Conservation (phyloP, 2,888 invertebrate species). For the Dryomyza anilis region DNA sequence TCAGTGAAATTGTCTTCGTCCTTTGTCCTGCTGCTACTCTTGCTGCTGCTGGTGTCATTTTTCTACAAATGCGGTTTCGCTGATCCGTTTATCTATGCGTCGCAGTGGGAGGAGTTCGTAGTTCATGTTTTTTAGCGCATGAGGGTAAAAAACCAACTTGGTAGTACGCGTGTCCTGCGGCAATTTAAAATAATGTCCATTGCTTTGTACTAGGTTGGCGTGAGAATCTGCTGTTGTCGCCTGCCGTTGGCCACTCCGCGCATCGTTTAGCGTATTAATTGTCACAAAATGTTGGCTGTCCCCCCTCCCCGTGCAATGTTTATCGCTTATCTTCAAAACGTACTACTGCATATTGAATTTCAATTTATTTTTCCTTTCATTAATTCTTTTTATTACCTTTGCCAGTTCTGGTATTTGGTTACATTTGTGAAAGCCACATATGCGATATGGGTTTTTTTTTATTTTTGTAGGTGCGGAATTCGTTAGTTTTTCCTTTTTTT, state of each 20-base stretch:
- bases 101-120: neutral
- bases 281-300: constrained; percentile 41
- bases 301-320: neutral
- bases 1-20: neutral
- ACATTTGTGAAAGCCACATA: too few species aligned
- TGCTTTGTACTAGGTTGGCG: constrained; percentile 13
- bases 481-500: too few species aligned
- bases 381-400: too few species aligned
- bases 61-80: constrained; percentile 4
- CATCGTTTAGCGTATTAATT: constrained; percentile 55
- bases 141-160: neutral
- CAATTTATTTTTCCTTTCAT: too few species aligned
- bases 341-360: too few species aligned
- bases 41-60: constrained; percentile 2
- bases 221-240: constrained; percentile 10
- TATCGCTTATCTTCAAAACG: too few species aligned
- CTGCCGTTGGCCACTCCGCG: constrained; percentile 9
- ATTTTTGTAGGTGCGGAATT: too few species aligned
- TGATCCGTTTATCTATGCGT: neutral
- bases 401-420: too few species aligned
- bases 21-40: too few species aligned
- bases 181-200: constrained; percentile 39
- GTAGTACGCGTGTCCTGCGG: constrained; percentile 48
- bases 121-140: neutral
- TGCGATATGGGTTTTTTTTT: too few species aligned